These are phyloP conservation scores for Epizoanthus illoricatus DNA, from an alignment of 92 coral and sea anemone genomes.

Conservation along the genomic window DNA sequence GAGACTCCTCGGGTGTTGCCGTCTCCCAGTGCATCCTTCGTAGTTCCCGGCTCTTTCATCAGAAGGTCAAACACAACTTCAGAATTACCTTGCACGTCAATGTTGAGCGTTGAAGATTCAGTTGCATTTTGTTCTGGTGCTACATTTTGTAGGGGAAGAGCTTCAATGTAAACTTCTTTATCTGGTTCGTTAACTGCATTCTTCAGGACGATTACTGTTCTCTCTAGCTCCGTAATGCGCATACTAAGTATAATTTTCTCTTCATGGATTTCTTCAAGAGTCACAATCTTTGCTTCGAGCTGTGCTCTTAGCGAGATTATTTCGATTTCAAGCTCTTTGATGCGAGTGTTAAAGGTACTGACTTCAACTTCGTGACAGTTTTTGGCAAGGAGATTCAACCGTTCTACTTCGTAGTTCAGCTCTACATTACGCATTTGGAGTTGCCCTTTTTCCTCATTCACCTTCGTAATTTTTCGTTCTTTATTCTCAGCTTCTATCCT, in stretches of 20 bases:
- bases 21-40: not conserved
- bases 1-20: not conserved
- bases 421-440: slow-evolving; percentile 55
- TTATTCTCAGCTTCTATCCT: slow-evolving; percentile 36
- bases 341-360: not conserved
- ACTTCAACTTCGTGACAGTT: not conserved
- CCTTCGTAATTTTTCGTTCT: slow-evolving; percentile 32
- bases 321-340: slow-evolving; percentile 24
- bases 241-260: slow-evolving; percentile 8
- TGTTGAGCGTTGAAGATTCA: slow-evolving; percentile 9
- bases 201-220: slow-evolving; percentile 5
- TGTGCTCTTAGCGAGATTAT: slow-evolving; percentile 15
- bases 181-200: not conserved
- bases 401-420: slow-evolving; percentile 54
- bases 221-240: slow-evolving; percentile 24
- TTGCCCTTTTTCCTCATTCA: slow-evolving; percentile 50
- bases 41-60: not conserved
- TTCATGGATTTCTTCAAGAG: slow-evolving; percentile 9
- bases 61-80: slow-evolving; percentile 19
- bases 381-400: slow-evolving; percentile 27
- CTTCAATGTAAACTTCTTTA: not conserved
- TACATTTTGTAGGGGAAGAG: not conserved
- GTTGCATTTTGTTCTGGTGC: not conserved
- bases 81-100: not conserved
- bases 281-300: slow-evolving; percentile 12